Conservation (phyloP, 2,113 vertebrate species). For the Rousettus leschenaultii region DNA sequence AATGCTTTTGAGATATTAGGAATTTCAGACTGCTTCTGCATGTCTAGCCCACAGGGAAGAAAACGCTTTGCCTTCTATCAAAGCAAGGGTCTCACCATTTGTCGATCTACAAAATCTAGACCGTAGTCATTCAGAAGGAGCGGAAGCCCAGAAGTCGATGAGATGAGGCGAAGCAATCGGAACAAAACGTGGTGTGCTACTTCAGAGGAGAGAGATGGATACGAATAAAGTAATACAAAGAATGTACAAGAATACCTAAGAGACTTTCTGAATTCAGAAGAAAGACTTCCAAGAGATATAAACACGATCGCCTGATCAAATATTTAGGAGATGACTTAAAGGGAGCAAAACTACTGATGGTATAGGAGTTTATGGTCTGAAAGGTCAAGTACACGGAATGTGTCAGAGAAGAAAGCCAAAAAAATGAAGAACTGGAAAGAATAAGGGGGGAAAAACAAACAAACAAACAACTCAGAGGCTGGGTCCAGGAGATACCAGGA, state of each 20-base stretch:
- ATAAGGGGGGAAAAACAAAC: rapidly evolving
- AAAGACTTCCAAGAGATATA: neutral
- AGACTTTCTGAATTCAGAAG: neutral
- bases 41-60: neutral
- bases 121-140: neutral
- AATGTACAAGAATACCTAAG: neutral
- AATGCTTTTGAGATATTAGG: neutral
- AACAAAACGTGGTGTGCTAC: neutral
- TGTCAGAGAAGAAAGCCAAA: neutral
- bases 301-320: neutral
- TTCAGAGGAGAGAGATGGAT: neutral
- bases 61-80: neutral
- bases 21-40: neutral
- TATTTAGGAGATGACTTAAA: neutral
- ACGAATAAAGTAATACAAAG: neutral
- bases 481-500: neutral
- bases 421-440: neutral
- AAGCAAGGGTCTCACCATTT: neutral
- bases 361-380: neutral
- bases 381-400: neutral
- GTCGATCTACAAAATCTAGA: neutral
- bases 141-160: neutral
- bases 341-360: neutral
- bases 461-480: neutral
- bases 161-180: neutral